Percentiles rank a stretch among this genome's conserved stretches.
Conservation (phyloP, 2,797 vertebrate genomes). For the Ficedula albicollis region DNA sequence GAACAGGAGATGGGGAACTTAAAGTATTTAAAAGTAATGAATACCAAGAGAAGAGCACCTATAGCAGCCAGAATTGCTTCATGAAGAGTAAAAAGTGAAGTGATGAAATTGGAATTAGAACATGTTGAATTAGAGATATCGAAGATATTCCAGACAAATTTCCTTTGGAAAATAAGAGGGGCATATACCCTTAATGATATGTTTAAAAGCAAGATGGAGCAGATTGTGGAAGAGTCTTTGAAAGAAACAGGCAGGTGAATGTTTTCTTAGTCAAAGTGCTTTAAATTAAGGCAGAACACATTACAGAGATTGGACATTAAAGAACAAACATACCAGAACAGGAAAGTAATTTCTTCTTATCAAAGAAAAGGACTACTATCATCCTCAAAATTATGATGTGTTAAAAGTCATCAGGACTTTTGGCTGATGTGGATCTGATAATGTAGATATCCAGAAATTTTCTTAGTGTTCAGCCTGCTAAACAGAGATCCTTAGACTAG, state of each 20-base stretch:
- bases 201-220: not conserved
- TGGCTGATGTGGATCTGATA: not conserved
- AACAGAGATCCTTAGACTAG: not conserved
- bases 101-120: not conserved
- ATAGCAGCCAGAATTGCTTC: fast-evolving
- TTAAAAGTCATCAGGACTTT: not conserved
- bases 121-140: not conserved
- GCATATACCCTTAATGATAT: not conserved
- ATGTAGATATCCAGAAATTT: not conserved
- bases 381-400: not conserved
- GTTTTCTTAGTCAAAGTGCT: not conserved
- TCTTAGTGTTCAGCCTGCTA: not conserved
- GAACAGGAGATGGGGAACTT: not conserved
- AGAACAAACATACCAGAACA: not conserved
- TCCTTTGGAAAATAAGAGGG: not conserved
- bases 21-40: not conserved
- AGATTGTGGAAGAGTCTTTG: not conserved
- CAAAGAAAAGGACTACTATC: not conserved
- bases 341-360: not conserved
- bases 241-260: not conserved
- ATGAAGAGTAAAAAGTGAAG: not conserved
- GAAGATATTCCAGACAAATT: not conserved
- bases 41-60: not conserved
- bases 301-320: not conserved
- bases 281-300: not conserved